Evolutionary conservation across 1,140 invertebrate genomes (phyloP).

Genomic region (Orchestia grillus): DNA sequence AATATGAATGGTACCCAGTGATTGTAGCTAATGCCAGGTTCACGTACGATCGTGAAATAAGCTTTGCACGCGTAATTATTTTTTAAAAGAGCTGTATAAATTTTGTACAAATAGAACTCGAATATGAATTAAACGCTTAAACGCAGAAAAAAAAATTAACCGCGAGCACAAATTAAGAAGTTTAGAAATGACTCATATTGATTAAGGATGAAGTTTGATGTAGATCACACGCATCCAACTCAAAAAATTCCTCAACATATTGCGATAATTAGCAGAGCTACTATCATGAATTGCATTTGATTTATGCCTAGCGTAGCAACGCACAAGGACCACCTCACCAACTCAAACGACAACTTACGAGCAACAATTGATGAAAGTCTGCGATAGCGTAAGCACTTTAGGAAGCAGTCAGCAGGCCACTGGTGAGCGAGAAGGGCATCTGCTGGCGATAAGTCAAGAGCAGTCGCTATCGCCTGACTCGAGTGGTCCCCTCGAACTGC

Average conservation of each 20-base stretch:
- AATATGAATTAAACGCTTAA: not conserved
- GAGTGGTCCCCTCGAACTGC: not conserved
- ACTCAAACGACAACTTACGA: not conserved
- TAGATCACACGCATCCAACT: not conserved
- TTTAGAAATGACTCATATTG: not conserved
- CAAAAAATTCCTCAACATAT: not conserved
- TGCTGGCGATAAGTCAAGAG: slow-evolving; percentile 10
- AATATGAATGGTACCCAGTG: too few relatives aligned
- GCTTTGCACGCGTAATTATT: not conserved
- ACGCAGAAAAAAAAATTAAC: not conserved
- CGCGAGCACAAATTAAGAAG: not conserved
- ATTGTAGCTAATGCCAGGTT: too few relatives aligned
- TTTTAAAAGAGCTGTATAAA: not conserved
- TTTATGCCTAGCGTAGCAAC: not conserved
- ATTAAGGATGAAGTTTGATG: not conserved
- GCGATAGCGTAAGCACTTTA: not conserved
- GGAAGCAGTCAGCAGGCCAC: not conserved
- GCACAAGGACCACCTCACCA: not conserved
- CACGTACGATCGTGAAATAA: not conserved
- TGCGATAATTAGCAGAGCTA: not conserved
- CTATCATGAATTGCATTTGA: not conserved
- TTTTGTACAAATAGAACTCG: not conserved
- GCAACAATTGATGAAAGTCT: not conserved
- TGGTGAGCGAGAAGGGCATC: not conserved
- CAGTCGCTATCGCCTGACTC: not conserved